Percentiles rank a stretch among this genome's conserved stretches.
Evolutionary conservation across 2,797 vertebrate genomes (phyloP).

Genomic region (Thamnophis elegans): DNA sequence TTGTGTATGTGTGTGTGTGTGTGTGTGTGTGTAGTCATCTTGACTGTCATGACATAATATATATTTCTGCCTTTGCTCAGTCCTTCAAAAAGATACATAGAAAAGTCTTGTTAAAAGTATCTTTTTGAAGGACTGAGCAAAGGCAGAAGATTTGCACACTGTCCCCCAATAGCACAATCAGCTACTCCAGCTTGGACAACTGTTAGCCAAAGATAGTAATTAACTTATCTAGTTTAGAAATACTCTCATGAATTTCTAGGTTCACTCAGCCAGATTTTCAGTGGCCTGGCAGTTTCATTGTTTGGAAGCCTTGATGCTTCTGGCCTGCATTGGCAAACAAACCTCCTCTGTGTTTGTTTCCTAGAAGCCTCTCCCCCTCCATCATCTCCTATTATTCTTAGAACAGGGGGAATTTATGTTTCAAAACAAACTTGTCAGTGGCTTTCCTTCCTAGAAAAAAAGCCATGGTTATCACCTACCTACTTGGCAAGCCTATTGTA

Average conservation of each 20-base stretch:
- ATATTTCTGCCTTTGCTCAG: too few species aligned
- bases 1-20: too few species aligned
- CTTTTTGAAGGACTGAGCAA: neutral
- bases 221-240: neutral
- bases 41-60: too few species aligned
- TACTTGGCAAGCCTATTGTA: conserved; percentile 21
- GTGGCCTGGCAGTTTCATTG: neutral
- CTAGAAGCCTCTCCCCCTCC: neutral
- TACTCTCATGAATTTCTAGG: neutral
- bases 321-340: neutral
- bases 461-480: neutral
- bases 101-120: too few species aligned
- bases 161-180: neutral
- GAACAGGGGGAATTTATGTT: conserved; percentile 21
- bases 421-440: conserved; percentile 19
- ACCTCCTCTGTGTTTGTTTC: neutral
- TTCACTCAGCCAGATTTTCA: neutral
- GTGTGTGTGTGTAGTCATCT: too few species aligned
- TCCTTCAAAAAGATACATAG: too few species aligned
- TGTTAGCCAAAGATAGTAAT: neutral
- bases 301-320: neutral
- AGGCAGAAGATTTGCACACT: neutral
- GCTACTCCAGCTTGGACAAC: neutral
- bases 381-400: conserved; percentile 16
- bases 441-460: conserved; percentile 35